These are phyloP conservation scores for Ptychochromis oligacanthus DNA, from an alignment of 2,113 vertebrate species.

Conservation along the genomic window DNA sequence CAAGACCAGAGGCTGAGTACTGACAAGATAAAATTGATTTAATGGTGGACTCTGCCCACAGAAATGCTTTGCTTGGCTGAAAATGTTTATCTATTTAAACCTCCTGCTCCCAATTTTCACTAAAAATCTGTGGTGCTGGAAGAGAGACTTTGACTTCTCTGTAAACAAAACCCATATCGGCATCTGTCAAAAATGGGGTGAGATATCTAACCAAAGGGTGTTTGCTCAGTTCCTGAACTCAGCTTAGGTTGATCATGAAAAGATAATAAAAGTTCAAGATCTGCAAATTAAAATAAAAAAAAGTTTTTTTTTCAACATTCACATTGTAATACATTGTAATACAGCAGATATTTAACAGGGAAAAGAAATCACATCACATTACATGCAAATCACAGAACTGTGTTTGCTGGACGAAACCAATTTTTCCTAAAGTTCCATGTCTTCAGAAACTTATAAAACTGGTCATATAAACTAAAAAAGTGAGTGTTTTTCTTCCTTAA, in stretches of 20 bases:
- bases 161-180: slow-evolving; percentile 62
- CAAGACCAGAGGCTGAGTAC: background rate
- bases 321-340: background rate
- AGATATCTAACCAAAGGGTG: slow-evolving; percentile 56
- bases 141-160: slow-evolving; percentile 70
- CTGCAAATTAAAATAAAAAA: background rate
- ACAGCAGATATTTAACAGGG: background rate
- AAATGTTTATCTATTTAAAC: slow-evolving; percentile 52
- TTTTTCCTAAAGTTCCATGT: background rate
- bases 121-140: slow-evolving; percentile 44
- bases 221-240: slow-evolving; percentile 39
- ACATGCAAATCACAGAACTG: background rate
- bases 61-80: slow-evolving; percentile 31
- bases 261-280: slow-evolving; percentile 19
- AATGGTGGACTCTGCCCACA: slow-evolving; percentile 63
- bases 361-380: background rate
- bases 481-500: background rate
- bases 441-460: background rate
- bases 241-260: slow-evolving; percentile 30
- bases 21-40: slow-evolving; percentile 31
- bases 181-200: slow-evolving; percentile 14
- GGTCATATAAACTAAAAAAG: no score
- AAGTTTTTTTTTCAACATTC: background rate
- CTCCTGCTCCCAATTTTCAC: background rate
- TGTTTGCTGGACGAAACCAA: background rate